Evolutionary conservation across 2,797 vertebrate species (phyloP), one percentile per base, ranked within the genome.

Genomic region (Sebastiscus albofasciatus): DNA sequence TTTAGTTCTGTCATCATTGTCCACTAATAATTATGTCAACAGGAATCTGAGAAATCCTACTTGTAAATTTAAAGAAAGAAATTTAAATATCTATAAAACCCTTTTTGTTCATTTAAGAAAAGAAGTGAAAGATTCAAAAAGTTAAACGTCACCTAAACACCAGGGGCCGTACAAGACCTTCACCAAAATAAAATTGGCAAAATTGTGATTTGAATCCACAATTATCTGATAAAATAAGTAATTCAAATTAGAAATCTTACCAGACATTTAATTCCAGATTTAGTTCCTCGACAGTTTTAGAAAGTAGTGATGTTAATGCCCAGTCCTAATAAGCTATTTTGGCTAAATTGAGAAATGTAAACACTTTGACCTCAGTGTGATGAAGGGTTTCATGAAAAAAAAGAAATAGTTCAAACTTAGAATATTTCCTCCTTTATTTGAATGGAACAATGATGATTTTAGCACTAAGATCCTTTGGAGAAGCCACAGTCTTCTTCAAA

Each of bases 401-500:
- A 7, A 42, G 24, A 65, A 62, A 55, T 3, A 13, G 2, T 4
- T 55, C 12, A 59, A 33, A 24, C 1, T 11, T 20, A 26, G 22
- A n/a, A 8, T 34, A 5, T 49, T 54, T 61, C n/a, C 12, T 55
- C 27, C n/a, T 31, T 46, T 1, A 2, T 59, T 67, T 49, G 22
- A 34, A 8, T 14, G 26, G 29, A 75, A 12, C 52, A 39, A 10
- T 9, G 24, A 58, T 70, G 34, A 64, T 46, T 73, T 73, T 24
- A 82, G 82, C 72, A 39, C 77, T 74, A 26, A 74, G 24, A 56
- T 72, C 9, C 54, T 86, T 79, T 67, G 9, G 12, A 71, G 27
- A 78, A 77, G 39, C 29, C 10, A 8, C 1, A 0, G 16, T 73
- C 65, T 42, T 89, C 74, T 80, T 68, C 70, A 76, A 76, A 89